Conservation (phyloP, 2,113 vertebrate species). For the Henicopernis longicauda region DNA sequence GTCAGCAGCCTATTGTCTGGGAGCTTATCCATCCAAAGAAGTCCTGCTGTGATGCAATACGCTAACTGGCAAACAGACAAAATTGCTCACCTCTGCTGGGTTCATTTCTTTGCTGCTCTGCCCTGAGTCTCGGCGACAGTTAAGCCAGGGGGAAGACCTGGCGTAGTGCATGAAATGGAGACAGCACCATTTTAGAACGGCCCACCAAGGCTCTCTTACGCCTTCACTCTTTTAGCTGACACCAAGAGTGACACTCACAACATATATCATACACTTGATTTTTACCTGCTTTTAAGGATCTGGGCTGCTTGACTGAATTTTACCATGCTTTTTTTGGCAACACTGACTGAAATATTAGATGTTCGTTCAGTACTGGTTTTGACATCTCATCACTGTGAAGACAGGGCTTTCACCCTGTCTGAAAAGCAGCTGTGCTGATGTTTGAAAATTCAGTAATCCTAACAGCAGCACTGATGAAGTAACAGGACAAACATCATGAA, state of each 20-base stretch:
- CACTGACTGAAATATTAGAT: neutral
- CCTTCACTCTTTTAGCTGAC: fast-evolving
- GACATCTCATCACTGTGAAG: neutral
- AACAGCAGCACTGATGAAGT: fast-evolving
- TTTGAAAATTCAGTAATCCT: neutral
- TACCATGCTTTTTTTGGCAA: neutral
- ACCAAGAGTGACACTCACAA: fast-evolving
- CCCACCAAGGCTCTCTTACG: fast-evolving
- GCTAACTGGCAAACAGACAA: neutral
- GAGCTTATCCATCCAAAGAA: neutral
- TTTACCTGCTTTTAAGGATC: neutral
- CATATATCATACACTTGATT: neutral
- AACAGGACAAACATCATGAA: neutral
- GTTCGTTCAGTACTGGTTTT: neutral
- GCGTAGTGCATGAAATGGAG: neutral
- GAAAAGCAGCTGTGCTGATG: neutral
- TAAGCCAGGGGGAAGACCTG: neutral
- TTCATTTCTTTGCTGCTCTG: neutral
- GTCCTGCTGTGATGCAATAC: neutral
- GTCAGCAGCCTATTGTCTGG: neutral
- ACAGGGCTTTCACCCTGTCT: neutral
- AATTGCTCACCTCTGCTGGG: neutral
- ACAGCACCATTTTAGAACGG: neutral
- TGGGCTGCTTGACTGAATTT: neutral
- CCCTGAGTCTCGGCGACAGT: neutral